A percentile compares a stretch with the other conserved stretches of the same genome.
phyloP scores from a whole-genome alignment of 2,113 vertebrate species.

The Hyaena hyaena region DNA sequence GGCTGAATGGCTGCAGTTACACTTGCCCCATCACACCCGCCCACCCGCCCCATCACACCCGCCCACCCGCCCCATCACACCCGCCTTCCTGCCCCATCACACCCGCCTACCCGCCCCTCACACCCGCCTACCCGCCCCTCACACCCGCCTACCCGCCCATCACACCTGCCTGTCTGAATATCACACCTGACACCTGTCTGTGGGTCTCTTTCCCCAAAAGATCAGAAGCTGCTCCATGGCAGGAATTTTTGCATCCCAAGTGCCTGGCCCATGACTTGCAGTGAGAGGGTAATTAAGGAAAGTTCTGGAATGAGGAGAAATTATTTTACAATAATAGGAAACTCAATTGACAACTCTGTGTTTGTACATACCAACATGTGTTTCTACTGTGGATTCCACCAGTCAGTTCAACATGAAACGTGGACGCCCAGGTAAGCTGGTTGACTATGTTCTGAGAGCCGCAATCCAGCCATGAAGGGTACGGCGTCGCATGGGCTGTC shows the following conservation, averaged over 20 bases:
- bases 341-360: accelerated
- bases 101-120: background rate
- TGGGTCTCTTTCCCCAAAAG: accelerated
- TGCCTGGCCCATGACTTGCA: no score
- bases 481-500: accelerated
- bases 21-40: background rate
- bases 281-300: background rate
- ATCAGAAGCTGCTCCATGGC: background rate
- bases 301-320: background rate
- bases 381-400: accelerated
- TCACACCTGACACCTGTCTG: background rate
- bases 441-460: accelerated
- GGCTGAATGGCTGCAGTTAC: background rate
- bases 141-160: background rate
- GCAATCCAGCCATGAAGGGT: background rate
- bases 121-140: background rate
- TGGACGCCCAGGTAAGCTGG: accelerated
- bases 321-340: background rate
- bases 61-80: background rate
- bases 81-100: background rate
- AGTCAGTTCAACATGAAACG: accelerated
- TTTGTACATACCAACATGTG: accelerated
- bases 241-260: accelerated
- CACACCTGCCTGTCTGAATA: background rate
- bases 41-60: background rate